These are phyloP conservation scores for Mechanitis messenoides DNA, from an alignment of 2,888 invertebrate species.

Conservation along the genomic window DNA sequence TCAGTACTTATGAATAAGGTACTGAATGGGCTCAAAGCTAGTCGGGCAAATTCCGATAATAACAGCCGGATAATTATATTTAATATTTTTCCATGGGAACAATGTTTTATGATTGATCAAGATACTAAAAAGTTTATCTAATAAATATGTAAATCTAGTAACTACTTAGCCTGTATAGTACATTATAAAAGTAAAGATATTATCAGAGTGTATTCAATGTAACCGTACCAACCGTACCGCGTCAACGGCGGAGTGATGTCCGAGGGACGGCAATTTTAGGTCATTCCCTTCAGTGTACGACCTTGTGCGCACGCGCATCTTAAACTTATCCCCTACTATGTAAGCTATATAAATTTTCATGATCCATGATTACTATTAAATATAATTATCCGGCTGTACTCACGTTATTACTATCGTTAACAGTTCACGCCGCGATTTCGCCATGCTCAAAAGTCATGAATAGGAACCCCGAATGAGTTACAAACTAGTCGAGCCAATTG, in stretches of 20 bases:
- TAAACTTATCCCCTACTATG: conserved; percentile 4
- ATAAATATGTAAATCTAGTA: background rate
- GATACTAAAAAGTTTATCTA: background rate
- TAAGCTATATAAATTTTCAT: too few relatives aligned
- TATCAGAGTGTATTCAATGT: background rate
- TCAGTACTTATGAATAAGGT: too few relatives aligned
- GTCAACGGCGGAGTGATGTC: conserved; percentile 40
- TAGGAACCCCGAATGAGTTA: too few relatives aligned
- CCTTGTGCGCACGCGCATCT: conserved; percentile 40
- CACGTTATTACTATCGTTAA: too few relatives aligned
- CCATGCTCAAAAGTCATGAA: too few relatives aligned
- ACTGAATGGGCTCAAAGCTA: too few relatives aligned
- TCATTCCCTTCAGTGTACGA: conserved; percentile 57
- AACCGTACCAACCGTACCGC: conserved; percentile 28
- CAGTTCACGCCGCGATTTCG: too few relatives aligned
- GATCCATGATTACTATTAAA: too few relatives aligned
- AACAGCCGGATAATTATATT: too few relatives aligned
- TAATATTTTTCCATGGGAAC: background rate
- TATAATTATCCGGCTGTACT: too few relatives aligned
- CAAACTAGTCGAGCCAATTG: too few relatives aligned
- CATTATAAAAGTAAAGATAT: background rate
- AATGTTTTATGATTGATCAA: conserved; percentile 1
- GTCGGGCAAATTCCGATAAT: too few relatives aligned
- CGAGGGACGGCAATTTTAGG: conserved; percentile 57
- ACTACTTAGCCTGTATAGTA: background rate